Evolutionary conservation across 1,140 invertebrate genomes (phyloP).

Genomic region (Phortica variegata): DNA sequence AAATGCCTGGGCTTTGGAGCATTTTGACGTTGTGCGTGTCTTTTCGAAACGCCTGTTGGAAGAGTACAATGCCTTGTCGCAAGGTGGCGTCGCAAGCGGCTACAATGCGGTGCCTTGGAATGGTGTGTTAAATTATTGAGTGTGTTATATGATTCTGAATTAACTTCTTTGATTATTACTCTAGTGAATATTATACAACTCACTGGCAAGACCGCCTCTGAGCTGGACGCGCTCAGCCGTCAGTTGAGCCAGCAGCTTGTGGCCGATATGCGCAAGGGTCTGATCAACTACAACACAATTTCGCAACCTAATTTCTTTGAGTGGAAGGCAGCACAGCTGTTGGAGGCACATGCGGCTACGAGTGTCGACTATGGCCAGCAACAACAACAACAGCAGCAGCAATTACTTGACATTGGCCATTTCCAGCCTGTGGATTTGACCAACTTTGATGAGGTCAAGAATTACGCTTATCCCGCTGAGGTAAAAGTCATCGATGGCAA

Average conservation of each 20-base stretch:
- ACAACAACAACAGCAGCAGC: too few species aligned
- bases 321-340: slow-evolving; percentile 29
- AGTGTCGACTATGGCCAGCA: background rate
- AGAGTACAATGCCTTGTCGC: slow-evolving; percentile 38
- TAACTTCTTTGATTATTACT: slow-evolving; percentile 1
- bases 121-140: slow-evolving; percentile 19
- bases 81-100: slow-evolving; percentile 16
- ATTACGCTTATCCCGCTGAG: slow-evolving; percentile 46
- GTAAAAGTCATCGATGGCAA: slow-evolving; percentile 49
- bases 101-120: slow-evolving; percentile 24
- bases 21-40: slow-evolving; percentile 36
- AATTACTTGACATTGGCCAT: slow-evolving; percentile 24
- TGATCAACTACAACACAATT: slow-evolving; percentile 32
- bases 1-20: slow-evolving; percentile 32
- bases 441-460: slow-evolving; percentile 45
- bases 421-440: slow-evolving; percentile 34
- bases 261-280: slow-evolving; percentile 35
- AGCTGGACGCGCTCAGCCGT: slow-evolving; percentile 32
- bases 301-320: slow-evolving; percentile 45
- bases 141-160: slow-evolving; percentile 1
- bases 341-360: slow-evolving; percentile 18
- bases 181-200: slow-evolving; percentile 35
- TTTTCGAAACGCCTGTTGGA: slow-evolving; percentile 40
- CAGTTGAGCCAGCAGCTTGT: slow-evolving; percentile 36
- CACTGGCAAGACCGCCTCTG: slow-evolving; percentile 28